These are phyloP conservation scores for Haliaeetus leucogaster DNA, from an alignment of 2,113 vertebrate genomes.

Conservation along the genomic window DNA sequence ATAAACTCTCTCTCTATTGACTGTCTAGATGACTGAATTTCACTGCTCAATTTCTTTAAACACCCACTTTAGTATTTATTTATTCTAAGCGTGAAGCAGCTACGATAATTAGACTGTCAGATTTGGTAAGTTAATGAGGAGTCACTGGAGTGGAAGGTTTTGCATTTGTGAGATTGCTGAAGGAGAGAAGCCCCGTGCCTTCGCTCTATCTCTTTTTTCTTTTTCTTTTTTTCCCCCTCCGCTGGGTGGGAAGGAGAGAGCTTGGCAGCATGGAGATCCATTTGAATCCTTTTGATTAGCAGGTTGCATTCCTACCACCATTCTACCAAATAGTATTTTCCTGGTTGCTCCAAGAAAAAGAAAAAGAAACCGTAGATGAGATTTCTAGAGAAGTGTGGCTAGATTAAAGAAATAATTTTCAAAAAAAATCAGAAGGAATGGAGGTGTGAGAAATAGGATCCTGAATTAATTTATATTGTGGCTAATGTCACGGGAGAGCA, in stretches of 20 bases:
- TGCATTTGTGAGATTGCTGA: slow-evolving; percentile 69
- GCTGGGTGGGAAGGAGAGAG: slow-evolving; percentile 66
- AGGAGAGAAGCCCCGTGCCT: slow-evolving; percentile 47
- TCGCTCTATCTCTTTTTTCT: slow-evolving; percentile 51
- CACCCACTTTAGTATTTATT: slow-evolving; percentile 83
- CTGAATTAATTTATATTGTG: neutral
- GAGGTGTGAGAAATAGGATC: slow-evolving; percentile 1
- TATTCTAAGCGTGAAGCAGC: slow-evolving; percentile 77
- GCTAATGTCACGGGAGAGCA: neutral
- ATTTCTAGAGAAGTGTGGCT: slow-evolving; percentile 35
- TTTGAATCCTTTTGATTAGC: slow-evolving; percentile 76
- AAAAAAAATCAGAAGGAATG: neutral
- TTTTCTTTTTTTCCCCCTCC: slow-evolving; percentile 42
- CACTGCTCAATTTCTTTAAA: slow-evolving; percentile 73
- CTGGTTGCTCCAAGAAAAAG: slow-evolving; percentile 5
- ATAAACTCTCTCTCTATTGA: slow-evolving; percentile 76
- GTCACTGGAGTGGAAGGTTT: slow-evolving; percentile 73
- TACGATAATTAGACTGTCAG: slow-evolving; percentile 84
- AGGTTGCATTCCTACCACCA: slow-evolving; percentile 56
- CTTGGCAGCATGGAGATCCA: slow-evolving; percentile 51
- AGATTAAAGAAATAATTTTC: slow-evolving; percentile 17
- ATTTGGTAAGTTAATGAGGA: slow-evolving; percentile 80
- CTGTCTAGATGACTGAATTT: slow-evolving; percentile 77
- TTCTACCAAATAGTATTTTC: slow-evolving; percentile 48
- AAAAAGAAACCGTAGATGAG: neutral